phyloP scores from a whole-genome alignment of 1,140 invertebrate genomes.

The Drosophila ambigua region DNA sequence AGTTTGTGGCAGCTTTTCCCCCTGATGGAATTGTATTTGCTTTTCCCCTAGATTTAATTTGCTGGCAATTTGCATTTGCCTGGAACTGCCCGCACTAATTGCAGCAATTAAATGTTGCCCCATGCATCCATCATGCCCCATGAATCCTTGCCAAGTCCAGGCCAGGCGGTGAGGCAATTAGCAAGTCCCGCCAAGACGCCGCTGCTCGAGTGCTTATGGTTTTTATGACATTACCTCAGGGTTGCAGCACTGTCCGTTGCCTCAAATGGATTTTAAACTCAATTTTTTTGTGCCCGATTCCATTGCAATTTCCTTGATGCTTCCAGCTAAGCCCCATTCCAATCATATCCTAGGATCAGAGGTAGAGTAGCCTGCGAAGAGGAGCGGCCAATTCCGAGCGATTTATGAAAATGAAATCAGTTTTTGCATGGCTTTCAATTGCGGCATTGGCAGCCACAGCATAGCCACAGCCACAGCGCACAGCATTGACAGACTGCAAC shows the following conservation, averaged over 20 bases:
- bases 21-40: slow-evolving; percentile 22
- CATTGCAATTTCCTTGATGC: background rate
- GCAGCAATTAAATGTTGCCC: slow-evolving; percentile 61
- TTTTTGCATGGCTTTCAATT: slow-evolving; percentile 62
- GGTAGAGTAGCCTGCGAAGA: background rate
- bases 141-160: slow-evolving; percentile 47
- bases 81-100: slow-evolving; percentile 53
- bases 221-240: slow-evolving; percentile 21
- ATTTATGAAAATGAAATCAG: slow-evolving; percentile 71
- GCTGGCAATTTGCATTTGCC: slow-evolving; percentile 35
- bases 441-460: slow-evolving; percentile 26
- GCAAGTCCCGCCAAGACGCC: slow-evolving; percentile 34
- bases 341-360: slow-evolving; percentile 16
- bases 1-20: slow-evolving; percentile 13
- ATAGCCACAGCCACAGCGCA: background rate
- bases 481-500: slow-evolving; percentile 53
- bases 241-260: slow-evolving; percentile 5
- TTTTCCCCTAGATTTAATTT: slow-evolving; percentile 33
- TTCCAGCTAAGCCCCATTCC: background rate
- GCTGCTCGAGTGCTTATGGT: slow-evolving; percentile 13
- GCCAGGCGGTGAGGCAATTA: slow-evolving; percentile 41
- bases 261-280: slow-evolving; percentile 9
- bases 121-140: slow-evolving; percentile 2
- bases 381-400: slow-evolving; percentile 21
- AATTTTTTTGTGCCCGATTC: slow-evolving; percentile 3